Percentiles rank a stretch among this genome's conserved stretches.
Conservation (phyloP, 1,140 invertebrate genomes). For the Dendrolimus kikuchii region DNA sequence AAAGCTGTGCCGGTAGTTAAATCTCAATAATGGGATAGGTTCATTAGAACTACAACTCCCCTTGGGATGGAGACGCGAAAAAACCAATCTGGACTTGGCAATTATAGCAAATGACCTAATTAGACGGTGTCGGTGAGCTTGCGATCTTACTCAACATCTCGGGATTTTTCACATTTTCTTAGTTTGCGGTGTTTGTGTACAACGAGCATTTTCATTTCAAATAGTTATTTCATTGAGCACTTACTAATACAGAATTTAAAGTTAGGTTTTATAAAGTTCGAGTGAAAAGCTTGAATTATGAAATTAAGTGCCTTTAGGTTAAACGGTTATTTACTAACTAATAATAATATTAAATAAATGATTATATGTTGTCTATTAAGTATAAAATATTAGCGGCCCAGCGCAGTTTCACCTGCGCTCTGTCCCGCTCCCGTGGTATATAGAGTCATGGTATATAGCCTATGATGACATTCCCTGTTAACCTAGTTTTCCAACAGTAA, state of each 20-base stretch:
- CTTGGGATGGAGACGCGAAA: slow-evolving; percentile 54
- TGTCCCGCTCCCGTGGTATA: no score
- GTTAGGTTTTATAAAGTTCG: slow-evolving; percentile 9
- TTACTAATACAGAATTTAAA: slow-evolving; percentile 7
- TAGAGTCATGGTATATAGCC: no score
- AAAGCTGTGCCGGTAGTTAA: slow-evolving; percentile 16
- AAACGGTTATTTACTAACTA: no score
- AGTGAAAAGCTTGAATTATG: no score
- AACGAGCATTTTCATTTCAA: background rate
- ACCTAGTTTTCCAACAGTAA: no score
- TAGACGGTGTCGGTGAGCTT: slow-evolving; percentile 28
- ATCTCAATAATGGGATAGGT: slow-evolving; percentile 33
- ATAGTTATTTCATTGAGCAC: no score
- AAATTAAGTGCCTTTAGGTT: no score
- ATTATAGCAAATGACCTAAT: slow-evolving; percentile 60
- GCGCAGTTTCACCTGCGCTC: no score
- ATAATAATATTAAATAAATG: no score
- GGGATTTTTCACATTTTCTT: slow-evolving; percentile 22
- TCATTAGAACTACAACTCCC: slow-evolving; percentile 44
- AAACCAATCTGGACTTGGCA: slow-evolving; percentile 56
- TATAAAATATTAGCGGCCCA: no score
- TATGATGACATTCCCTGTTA: no score
- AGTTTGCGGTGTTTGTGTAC: slow-evolving; percentile 16
- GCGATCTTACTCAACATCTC: slow-evolving; percentile 17
- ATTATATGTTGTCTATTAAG: no score